A percentile compares a stretch with the other conserved stretches of the same genome.
Conservation (phyloP, 2,888 invertebrate species). For the Tanypteryx hageni region DNA sequence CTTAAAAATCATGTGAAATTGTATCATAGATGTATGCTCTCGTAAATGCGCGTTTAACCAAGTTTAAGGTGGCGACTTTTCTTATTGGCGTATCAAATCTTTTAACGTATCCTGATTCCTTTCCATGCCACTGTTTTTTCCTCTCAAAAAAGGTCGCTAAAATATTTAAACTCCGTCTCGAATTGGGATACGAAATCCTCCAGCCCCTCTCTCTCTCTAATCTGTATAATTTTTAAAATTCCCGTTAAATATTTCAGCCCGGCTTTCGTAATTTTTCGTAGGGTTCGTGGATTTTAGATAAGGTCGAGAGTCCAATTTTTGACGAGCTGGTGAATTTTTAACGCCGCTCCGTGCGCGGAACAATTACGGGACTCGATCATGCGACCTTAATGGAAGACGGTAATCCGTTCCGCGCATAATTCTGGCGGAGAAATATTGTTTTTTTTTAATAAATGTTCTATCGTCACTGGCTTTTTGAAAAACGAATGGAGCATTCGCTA, state of each 20-base stretch:
- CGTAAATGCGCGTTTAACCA: background rate
- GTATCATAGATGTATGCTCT: too few species aligned
- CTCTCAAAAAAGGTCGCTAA: slow-evolving; percentile 20
- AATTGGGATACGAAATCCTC: background rate
- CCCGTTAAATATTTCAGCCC: slow-evolving; percentile 44
- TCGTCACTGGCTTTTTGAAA: background rate
- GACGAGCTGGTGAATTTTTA: slow-evolving; percentile 61
- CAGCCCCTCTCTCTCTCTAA: slow-evolving; percentile 36
- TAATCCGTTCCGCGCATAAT: slow-evolving; percentile 59
- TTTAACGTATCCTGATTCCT: slow-evolving; percentile 37
- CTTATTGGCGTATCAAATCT: slow-evolving; percentile 34
- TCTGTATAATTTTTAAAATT: slow-evolving; percentile 34
- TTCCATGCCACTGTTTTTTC: background rate
- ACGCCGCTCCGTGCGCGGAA: slow-evolving; percentile 50
- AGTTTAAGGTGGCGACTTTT: slow-evolving; percentile 25
- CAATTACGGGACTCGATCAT: slow-evolving; percentile 57
- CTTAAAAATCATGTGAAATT: too few species aligned
- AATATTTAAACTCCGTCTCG: background rate
- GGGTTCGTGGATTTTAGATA: slow-evolving; percentile 40
- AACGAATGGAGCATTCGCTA: background rate
- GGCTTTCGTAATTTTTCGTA: slow-evolving; percentile 43
- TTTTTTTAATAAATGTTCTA: background rate
- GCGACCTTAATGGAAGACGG: slow-evolving; percentile 55
- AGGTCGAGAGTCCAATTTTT: slow-evolving; percentile 40
- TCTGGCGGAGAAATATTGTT: slow-evolving; percentile 19